Percentiles rank a stretch among this genome's conserved stretches.
Conservation (phyloP, 2,888 invertebrate genomes). For the Ormyrus pomaceus region DNA sequence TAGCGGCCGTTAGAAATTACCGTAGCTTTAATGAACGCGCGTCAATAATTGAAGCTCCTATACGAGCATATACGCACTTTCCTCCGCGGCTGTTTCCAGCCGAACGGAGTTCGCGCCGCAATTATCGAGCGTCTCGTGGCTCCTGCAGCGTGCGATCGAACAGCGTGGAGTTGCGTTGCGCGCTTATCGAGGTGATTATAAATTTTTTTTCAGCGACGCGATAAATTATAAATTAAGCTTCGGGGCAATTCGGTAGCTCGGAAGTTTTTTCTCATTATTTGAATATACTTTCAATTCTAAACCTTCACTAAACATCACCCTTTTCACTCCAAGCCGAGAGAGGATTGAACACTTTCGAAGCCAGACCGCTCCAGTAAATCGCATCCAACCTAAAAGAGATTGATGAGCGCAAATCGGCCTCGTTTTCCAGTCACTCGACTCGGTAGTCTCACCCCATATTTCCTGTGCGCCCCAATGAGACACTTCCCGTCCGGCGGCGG, state of each 20-base stretch:
- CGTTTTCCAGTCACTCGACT: constrained; percentile 29
- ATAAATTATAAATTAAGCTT: no score
- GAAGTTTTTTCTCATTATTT: no score
- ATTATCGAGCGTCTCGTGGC: neutral
- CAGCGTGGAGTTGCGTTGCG: neutral
- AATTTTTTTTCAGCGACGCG: no score
- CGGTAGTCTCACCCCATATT: constrained; percentile 43
- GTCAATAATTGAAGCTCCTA: constrained; percentile 22
- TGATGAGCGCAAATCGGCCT: constrained; percentile 22
- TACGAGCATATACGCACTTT: neutral
- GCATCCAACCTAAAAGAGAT: neutral
- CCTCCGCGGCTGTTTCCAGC: constrained; percentile 5
- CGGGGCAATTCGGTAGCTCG: no score
- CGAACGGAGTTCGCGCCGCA: neutral
- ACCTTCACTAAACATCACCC: no score
- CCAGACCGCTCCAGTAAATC: constrained; percentile 7
- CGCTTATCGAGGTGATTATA: neutral
- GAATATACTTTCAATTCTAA: no score
- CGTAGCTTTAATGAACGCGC: constrained; percentile 21
- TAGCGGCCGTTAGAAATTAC: constrained; percentile 18
- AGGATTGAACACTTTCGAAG: neutral
- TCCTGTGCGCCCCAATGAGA: constrained; percentile 52
- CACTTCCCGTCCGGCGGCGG: constrained; percentile 50
- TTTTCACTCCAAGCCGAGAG: no score
- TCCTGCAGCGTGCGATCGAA: neutral